A percentile compares a stretch with the other conserved stretches of the same genome.
These are phyloP conservation scores for Pegoplata infirma DNA, from an alignment of 2,888 invertebrate species.

Conservation along the genomic window DNA sequence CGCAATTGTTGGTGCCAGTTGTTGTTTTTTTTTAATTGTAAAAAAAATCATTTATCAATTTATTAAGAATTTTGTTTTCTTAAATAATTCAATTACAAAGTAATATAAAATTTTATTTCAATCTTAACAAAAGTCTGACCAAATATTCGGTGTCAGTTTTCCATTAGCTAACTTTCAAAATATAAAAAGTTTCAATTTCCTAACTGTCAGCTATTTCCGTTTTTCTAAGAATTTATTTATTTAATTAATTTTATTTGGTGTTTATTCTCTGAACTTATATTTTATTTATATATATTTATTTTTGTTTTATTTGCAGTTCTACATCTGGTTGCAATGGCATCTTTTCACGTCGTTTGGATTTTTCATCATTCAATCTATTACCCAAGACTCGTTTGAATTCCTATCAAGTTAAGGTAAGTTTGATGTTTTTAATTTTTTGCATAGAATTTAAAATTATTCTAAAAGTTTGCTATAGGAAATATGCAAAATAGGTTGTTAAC, in stretches of 20 bases:
- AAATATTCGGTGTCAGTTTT: neutral
- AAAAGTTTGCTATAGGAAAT: neutral
- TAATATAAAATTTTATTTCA: no score
- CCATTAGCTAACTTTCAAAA: no score
- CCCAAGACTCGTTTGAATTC: constrained; percentile 98
- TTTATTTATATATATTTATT: constrained; percentile 58
- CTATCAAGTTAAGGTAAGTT: constrained; percentile 98
- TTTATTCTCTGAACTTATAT: constrained; percentile 2
- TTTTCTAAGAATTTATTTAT: constrained; percentile 18
- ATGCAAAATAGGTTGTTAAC: neutral
- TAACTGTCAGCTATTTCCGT: neutral
- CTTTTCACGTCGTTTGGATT: constrained; percentile 94
- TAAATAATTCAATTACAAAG: no score
- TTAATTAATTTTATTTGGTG: neutral
- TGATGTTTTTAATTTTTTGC: neutral
- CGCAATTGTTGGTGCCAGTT: constrained; percentile 42
- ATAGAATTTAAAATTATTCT: neutral
- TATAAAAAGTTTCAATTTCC: neutral
- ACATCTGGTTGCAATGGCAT: constrained; percentile 94
- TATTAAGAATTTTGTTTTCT: constrained; percentile 14
- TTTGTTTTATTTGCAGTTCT: constrained; percentile 82
- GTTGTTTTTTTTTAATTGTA: constrained; percentile 42
- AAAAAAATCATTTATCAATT: constrained; percentile 37
- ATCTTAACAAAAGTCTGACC: neutral
- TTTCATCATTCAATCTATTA: constrained; percentile 95